Base-by-base conservation (phyloP, 2,797 vertebrate genomes). In the Karalla daura region DNA sequence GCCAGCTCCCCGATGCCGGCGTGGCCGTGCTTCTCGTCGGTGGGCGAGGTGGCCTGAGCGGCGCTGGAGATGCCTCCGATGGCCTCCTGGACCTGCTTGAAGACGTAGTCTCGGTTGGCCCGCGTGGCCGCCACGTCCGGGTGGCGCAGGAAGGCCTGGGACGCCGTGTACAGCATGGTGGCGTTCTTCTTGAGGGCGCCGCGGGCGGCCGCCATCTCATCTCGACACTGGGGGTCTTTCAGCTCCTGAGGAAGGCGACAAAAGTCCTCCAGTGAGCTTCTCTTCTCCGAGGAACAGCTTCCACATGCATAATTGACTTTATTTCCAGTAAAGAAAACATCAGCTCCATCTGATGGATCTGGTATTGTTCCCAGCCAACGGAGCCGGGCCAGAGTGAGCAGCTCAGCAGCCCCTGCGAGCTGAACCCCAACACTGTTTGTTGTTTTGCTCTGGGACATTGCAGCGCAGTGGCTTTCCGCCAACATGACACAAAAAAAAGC, bases 41-140 rank as follows among this genome's bases (percentile, higher is more conserved):
- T 95, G 67, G 97, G 96, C 0, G 98, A 98, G 71, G 95, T 95
- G 86, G 98, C 97, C 91, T 99, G 98, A 41, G 98, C 97, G n/a
- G 98, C 96, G 0, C 96, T 98, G 69, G 97, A 97, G 78, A 99
- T 98, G 18, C 97, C 97, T 9, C 95, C 97, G 1, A 99, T 97
- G 11, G 98, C 98, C 75, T 99, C 97, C 86, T 99, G 98, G n/a
- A 99, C 98, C 84, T 99, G 98, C 74, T 99, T 99, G 90, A 98
- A 99, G 74, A 99, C 98, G 0, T 99, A 99, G 86, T 99, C 98
- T 13, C 98, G 91, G 91, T 99, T 99, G 83, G 98, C 98, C 33
- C 97, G 94, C 0, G 98, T 99, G 40, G 98, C 98, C 0, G 98
- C 97, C 2, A 99, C 98, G 0, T 99, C 98, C 0, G 98, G 96